Evolutionary conservation across 2,797 vertebrate genomes (phyloP).

Genomic region (Triplophysa bombifrons): DNA sequence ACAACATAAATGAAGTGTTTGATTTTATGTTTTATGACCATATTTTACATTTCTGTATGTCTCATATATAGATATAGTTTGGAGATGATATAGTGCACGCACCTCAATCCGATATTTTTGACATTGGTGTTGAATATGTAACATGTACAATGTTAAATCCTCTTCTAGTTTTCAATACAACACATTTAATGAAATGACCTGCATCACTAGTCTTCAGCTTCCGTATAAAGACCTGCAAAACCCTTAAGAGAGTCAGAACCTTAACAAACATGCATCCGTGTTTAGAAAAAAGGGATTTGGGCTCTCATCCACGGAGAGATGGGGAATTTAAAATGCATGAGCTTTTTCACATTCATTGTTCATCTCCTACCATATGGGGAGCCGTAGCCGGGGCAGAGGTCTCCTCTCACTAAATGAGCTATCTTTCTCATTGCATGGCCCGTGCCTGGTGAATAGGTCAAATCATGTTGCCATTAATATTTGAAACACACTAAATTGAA

Average conservation of each 20-base stretch:
- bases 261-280: conserved; percentile 22
- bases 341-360: conserved; percentile 56
- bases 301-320: conserved; percentile 12
- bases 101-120: not conserved
- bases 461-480: conserved; percentile 87
- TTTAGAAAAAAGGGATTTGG: conserved; percentile 37
- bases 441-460: conserved; percentile 76
- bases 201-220: not conserved
- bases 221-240: conserved; percentile 11
- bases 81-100: not conserved
- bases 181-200: conserved; percentile 2
- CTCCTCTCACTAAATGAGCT: conserved; percentile 60
- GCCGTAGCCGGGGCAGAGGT: conserved; percentile 60
- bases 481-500: conserved; percentile 86
- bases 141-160: not conserved
- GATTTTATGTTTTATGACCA: no score
- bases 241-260: conserved; percentile 5
- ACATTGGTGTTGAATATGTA: not conserved
- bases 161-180: not conserved
- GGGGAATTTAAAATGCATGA: conserved; percentile 56
- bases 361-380: conserved; percentile 57
- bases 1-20: no score
- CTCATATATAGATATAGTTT: no score
- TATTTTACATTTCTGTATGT: no score
- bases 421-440: conserved; percentile 59